Conservation (phyloP, 2,797 vertebrate species). For the Eulemur rubriventer region DNA sequence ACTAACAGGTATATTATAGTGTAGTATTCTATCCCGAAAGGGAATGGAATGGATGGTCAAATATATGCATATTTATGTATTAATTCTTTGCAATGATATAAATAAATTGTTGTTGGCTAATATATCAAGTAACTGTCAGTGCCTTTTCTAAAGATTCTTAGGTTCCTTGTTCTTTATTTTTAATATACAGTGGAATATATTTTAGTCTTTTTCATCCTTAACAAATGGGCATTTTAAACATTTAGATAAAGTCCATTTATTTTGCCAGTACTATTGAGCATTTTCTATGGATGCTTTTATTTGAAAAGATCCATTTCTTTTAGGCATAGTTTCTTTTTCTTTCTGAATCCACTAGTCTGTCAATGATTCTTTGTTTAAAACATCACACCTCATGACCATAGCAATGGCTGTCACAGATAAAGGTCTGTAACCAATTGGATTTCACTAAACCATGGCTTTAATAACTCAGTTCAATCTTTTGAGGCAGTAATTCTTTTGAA, state of each 20-base stretch:
- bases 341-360: not conserved
- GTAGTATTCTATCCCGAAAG: not conserved
- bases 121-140: not conserved
- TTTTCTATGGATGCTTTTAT: constrained; percentile 16
- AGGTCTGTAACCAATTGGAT: not conserved
- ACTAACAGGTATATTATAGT: not conserved
- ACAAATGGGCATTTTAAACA: not conserved
- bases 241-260: not conserved
- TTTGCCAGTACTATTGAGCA: not conserved
- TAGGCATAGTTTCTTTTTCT: not conserved
- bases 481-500: not conserved
- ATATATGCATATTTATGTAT: not conserved
- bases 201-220: not conserved
- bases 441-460: not conserved
- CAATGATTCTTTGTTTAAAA: constrained; percentile 10
- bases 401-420: not conserved
- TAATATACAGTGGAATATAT: not conserved
- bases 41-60: not conserved
- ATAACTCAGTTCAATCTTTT: not conserved
- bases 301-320: not conserved
- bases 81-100: not conserved
- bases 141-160: not conserved
- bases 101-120: constrained; percentile 28
- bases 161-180: not conserved
- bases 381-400: not conserved